Evolutionary conservation across 1,140 invertebrate genomes (phyloP).

Genomic region (Ips typographus): DNA sequence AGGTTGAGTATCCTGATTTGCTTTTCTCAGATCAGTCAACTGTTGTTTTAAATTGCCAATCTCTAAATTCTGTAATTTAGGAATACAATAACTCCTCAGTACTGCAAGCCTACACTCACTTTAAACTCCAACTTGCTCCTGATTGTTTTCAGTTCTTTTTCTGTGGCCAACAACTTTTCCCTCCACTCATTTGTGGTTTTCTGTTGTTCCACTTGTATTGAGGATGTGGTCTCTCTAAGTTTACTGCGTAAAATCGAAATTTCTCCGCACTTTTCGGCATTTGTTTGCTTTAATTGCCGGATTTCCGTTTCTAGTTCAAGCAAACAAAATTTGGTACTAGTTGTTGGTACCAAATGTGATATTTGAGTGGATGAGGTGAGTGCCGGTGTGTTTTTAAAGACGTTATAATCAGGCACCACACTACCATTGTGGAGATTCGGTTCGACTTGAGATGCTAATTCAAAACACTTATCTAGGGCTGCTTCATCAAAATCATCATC

Average conservation of each 20-base stretch:
- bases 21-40: slow-evolving; percentile 29
- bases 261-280: slow-evolving; percentile 44
- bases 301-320: slow-evolving; percentile 35
- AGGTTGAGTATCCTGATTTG: background rate
- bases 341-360: slow-evolving; percentile 6
- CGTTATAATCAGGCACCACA: slow-evolving; percentile 31
- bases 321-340: slow-evolving; percentile 12
- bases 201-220: slow-evolving; percentile 34
- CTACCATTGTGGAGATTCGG: slow-evolving; percentile 6
- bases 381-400: slow-evolving; percentile 37
- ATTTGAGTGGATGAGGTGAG: slow-evolving; percentile 40
- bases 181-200: slow-evolving; percentile 41
- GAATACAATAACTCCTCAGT: background rate
- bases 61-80: slow-evolving; percentile 43
- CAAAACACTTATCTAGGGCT: slow-evolving; percentile 41
- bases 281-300: slow-evolving; percentile 31
- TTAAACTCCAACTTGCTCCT: slow-evolving; percentile 47
- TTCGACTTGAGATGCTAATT: slow-evolving; percentile 39
- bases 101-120: slow-evolving; percentile 17
- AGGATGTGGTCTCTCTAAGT: slow-evolving; percentile 34
- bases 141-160: slow-evolving; percentile 39
- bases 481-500: slow-evolving; percentile 42
- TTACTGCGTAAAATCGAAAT: slow-evolving; percentile 39
- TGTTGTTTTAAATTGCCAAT: slow-evolving; percentile 44
- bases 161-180: slow-evolving; percentile 33